Conservation (phyloP, 2,113 vertebrate species). For the Pelodiscus sinensis region DNA sequence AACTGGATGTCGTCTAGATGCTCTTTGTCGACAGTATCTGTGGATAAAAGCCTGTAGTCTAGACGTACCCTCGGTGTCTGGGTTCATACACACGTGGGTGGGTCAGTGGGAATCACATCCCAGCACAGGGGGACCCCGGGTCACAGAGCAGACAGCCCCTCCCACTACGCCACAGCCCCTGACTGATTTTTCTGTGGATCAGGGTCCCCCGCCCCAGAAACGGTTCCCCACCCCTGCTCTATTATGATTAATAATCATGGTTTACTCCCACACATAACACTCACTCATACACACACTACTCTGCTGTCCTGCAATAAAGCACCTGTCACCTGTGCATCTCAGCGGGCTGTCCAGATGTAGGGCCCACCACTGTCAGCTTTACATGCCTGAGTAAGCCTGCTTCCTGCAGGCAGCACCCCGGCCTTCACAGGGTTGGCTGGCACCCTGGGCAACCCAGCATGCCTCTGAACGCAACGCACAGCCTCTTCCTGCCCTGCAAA, state of each 20-base stretch:
- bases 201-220: too few species aligned
- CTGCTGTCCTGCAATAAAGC: background rate
- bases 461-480: background rate
- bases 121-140: too few species aligned
- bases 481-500: background rate
- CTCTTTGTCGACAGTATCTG: too few species aligned
- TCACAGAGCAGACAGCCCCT: too few species aligned
- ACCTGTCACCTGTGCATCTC: background rate
- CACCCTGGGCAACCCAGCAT: background rate
- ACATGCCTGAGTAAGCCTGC: background rate
- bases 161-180: too few species aligned
- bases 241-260: background rate
- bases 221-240: background rate
- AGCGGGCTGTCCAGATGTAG: background rate
- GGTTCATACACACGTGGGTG: too few species aligned
- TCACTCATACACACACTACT: background rate
- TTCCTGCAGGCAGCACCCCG: background rate
- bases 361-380: background rate
- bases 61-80: too few species aligned
- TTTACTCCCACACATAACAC: background rate
- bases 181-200: too few species aligned
- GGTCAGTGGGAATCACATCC: too few species aligned
- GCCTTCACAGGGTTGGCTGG: background rate
- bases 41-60: too few species aligned
- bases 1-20: too few species aligned